Conservation (phyloP, 2,888 invertebrate genomes). For the Chorisops tibialis region DNA sequence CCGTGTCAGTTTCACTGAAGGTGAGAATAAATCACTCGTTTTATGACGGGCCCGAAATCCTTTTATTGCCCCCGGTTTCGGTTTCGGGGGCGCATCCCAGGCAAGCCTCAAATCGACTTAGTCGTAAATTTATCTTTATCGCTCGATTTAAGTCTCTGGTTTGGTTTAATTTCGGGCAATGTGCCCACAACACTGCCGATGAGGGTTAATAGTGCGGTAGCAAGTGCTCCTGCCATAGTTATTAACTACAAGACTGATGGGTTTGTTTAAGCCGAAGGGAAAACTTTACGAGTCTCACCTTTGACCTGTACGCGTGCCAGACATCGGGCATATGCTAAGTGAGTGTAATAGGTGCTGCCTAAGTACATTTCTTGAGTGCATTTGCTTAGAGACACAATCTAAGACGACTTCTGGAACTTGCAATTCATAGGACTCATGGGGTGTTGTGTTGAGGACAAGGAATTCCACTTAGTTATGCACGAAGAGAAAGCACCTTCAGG, state of each 20-base stretch:
- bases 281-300: conserved; percentile 18
- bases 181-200: background rate
- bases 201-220: conserved; percentile 14
- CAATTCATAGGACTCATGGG: background rate
- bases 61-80: conserved; percentile 26
- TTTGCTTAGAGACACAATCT: background rate
- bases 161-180: conserved; percentile 1
- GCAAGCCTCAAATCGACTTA: conserved; percentile 28
- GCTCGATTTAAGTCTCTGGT: conserved; percentile 3
- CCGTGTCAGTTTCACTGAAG: conserved; percentile 17
- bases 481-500: no score
- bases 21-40: conserved; percentile 27
- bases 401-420: background rate
- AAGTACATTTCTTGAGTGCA: background rate
- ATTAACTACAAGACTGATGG: conserved; percentile 14
- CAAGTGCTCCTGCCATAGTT: conserved; percentile 11
- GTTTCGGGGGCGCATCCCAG: conserved; percentile 17
- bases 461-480: background rate
- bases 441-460: background rate
- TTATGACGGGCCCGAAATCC: conserved; percentile 30
- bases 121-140: conserved; percentile 28
- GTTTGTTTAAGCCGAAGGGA: background rate
- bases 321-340: conserved; percentile 14
- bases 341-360: background rate
- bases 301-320: conserved; percentile 25